Base-by-base conservation (phyloP, 1,140 invertebrate species). In the Ctenoplectra terminalis region DNA sequence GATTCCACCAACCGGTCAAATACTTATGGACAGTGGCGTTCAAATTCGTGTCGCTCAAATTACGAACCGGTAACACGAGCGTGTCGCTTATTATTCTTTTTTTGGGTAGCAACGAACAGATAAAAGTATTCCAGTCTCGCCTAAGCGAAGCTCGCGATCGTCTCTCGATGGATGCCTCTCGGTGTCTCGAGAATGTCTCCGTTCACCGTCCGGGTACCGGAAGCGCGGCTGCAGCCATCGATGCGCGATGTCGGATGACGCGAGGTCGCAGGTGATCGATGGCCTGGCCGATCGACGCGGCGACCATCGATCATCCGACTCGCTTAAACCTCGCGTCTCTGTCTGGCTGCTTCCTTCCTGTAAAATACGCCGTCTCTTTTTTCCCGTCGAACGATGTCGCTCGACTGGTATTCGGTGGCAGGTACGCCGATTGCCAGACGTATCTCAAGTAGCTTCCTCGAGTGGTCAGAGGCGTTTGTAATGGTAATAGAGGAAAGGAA, bases 121-220 rank as follows among this genome's bases (percentile, higher is more conserved):
- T 90, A 90, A 90, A 91, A 91, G 83, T 88, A 90, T 90, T 85
- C 84, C 79, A 87, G 84, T 84, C 81, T 67, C 29, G 70, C 43
- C 58, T 58, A 67, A 73, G 61, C 56, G 15, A 78, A 78, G 54
- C 54, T 64, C 52, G 31, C 34, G 67, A 63, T 23, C 34, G 37
- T 26, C 23, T 9, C 11, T 37, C 26, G n/a, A n/a, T 17, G 13
- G 0, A 61, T n/a, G 63, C 7, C 46, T 43, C 54, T 23, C 2
- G 9, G 26, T 15, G 58, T 31, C 26, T 37, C 40, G 26, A 26
- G 61, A 43, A 26, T 66, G 60, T 85, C 48, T 60, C 26, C 54
- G 63, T 63, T 64, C 48, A 23, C 43, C 69, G 37, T 48, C 6
- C 26, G 7, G 72, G 74, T 79, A 83, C 81, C 80, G 85, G 85